A percentile compares a stretch with the other conserved stretches of the same genome.
These are phyloP conservation scores for Hyposmocoma kahamanoa DNA, from an alignment of 1,140 invertebrate genomes.

Conservation along the genomic window DNA sequence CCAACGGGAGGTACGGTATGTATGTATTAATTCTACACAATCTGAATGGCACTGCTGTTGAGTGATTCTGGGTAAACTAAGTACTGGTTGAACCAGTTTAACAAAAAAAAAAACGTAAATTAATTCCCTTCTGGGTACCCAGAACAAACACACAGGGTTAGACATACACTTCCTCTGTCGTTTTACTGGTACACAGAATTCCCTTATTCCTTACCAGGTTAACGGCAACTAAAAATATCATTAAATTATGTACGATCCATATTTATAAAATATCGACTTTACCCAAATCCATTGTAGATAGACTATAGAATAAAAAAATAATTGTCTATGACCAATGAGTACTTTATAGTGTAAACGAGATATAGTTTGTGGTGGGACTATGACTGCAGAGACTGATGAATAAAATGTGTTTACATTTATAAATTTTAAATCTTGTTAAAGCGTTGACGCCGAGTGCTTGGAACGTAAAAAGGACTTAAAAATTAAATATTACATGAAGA, in stretches of 20 bases:
- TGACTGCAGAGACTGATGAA: too few species aligned
- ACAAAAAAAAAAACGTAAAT: too few species aligned
- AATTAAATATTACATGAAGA: constrained; percentile 32
- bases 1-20: too few species aligned
- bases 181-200: neutral
- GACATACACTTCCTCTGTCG: neutral
- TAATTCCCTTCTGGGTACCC: too few species aligned
- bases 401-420: too few species aligned
- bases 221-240: neutral
- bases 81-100: too few species aligned
- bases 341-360: constrained; percentile 1
- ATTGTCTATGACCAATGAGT: constrained; percentile 4
- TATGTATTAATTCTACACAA: too few species aligned
- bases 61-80: too few species aligned
- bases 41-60: too few species aligned
- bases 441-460: neutral
- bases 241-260: neutral
- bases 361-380: too few species aligned
- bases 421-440: neutral
- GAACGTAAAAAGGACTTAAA: constrained; percentile 37
- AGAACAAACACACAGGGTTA: too few species aligned
- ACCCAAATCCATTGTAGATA: neutral
- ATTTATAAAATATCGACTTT: neutral
- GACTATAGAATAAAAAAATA: neutral
- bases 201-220: neutral